Evolutionary conservation across 2,113 vertebrate genomes (phyloP).

Genomic region (Chamaetylas fuelleborni): DNA sequence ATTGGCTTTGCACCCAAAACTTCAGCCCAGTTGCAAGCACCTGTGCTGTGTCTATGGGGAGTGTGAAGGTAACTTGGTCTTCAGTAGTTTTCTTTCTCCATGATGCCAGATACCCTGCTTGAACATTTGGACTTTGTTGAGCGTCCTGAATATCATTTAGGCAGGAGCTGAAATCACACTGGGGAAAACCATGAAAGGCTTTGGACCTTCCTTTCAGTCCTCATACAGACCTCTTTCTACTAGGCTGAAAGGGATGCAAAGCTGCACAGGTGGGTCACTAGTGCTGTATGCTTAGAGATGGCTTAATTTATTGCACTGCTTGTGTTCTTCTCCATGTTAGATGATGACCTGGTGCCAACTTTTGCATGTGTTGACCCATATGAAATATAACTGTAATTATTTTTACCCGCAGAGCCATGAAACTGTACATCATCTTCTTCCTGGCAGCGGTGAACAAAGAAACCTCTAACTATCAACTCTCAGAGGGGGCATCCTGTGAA

Average conservation of each 20-base stretch:
- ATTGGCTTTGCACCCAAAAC: not conserved
- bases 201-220: not conserved
- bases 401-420: constrained; percentile 81
- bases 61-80: fast-evolving
- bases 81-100: not conserved
- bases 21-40: not conserved
- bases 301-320: not conserved
- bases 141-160: not conserved
- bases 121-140: not conserved
- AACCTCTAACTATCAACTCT: constrained; percentile 59
- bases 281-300: not conserved
- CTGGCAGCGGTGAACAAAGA: constrained; percentile 71
- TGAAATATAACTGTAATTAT: not conserved
- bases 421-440: constrained; percentile 74
- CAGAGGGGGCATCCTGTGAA: constrained; percentile 71
- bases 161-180: not conserved
- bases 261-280: not conserved
- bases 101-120: not conserved
- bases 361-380: fast-evolving
- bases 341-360: not conserved
- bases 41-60: not conserved
- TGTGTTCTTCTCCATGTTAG: not conserved
- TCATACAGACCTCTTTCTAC: not conserved
- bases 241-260: not conserved
- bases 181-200: not conserved